A percentile compares a stretch with the other conserved stretches of the same genome.
Conservation (phyloP, 1,140 invertebrate genomes). For the Arctopsyche grandis region DNA sequence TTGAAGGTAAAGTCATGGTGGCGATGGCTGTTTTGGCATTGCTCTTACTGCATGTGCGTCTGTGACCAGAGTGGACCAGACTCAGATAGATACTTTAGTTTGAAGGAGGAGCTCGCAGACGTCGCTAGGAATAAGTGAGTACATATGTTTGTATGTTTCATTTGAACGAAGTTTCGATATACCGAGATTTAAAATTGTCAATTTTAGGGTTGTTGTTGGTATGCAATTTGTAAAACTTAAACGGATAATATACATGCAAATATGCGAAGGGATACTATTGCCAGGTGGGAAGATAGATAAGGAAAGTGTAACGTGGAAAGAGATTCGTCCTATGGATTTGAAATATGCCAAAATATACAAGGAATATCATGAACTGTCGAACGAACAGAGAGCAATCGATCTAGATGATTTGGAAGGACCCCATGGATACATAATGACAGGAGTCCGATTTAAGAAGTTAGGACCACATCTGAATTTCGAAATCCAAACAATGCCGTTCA, state of each 20-base stretch:
- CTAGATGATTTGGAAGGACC: conserved; percentile 79
- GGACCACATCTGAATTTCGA: conserved; percentile 87
- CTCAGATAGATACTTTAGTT: conserved; percentile 85
- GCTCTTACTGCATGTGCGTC: conserved; percentile 89
- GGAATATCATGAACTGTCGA: conserved; percentile 80
- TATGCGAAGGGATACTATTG: conserved; percentile 77
- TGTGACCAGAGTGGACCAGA: conserved; percentile 74
- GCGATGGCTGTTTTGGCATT: conserved; percentile 88
- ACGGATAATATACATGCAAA: conserved; percentile 82
- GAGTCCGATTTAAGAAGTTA: conserved; percentile 76
- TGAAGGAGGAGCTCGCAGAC: conserved; percentile 74
- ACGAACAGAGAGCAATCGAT: conserved; percentile 80
- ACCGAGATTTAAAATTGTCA: background rate
- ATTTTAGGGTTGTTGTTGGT: conserved; percentile 77
- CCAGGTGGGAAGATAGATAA: conserved; percentile 72
- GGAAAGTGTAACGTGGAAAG: conserved; percentile 71
- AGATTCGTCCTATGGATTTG: conserved; percentile 56
- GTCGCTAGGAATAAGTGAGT: conserved; percentile 78
- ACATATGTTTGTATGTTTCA: background rate
- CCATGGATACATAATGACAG: conserved; percentile 72
- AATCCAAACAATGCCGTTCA: conserved; percentile 80
- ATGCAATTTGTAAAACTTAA: conserved; percentile 78
- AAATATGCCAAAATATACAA: conserved; percentile 65
- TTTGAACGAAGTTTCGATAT: no score
- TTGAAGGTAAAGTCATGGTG: conserved; percentile 88